Evolutionary conservation across 2,113 vertebrate genomes (phyloP).

Genomic region (Stomatorhinus ivindoensis): DNA sequence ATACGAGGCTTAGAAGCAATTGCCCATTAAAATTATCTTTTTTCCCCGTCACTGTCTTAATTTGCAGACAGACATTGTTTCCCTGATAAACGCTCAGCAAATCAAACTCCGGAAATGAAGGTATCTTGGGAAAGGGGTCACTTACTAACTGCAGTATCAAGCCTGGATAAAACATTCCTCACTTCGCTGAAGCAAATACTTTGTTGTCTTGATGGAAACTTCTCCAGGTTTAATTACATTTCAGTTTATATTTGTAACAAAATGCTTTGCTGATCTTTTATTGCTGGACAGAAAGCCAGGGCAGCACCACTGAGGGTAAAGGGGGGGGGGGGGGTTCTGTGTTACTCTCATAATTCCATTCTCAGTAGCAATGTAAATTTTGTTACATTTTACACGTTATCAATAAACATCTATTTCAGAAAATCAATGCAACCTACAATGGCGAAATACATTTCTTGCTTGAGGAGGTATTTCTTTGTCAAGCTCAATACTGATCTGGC

Average conservation of each 20-base stretch:
- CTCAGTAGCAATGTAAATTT: neutral
- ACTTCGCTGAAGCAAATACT: neutral
- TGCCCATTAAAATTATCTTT: constrained; percentile 19
- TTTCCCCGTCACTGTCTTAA: constrained; percentile 9
- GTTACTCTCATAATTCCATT: neutral
- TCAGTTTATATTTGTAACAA: neutral
- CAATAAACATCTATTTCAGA: neutral
- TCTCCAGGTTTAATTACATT: constrained; percentile 10
- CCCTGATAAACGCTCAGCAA: constrained; percentile 18
- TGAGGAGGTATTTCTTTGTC: neutral
- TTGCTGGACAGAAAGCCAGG: neutral
- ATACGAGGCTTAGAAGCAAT: constrained; percentile 5
- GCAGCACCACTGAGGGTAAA: neutral
- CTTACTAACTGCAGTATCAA: neutral
- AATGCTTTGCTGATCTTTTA: neutral
- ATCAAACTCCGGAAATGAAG: constrained; percentile 16
- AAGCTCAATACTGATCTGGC: neutral
- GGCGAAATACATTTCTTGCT: neutral
- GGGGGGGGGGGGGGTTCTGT: neutral
- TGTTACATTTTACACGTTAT: neutral
- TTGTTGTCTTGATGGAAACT: neutral
- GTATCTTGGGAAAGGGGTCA: neutral
- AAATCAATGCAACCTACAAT: neutral
- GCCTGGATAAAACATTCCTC: neutral
- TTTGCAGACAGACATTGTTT: constrained; percentile 17